Base-by-base conservation (phyloP, 2,113 vertebrate species). In the Apodemus speciosus region DNA sequence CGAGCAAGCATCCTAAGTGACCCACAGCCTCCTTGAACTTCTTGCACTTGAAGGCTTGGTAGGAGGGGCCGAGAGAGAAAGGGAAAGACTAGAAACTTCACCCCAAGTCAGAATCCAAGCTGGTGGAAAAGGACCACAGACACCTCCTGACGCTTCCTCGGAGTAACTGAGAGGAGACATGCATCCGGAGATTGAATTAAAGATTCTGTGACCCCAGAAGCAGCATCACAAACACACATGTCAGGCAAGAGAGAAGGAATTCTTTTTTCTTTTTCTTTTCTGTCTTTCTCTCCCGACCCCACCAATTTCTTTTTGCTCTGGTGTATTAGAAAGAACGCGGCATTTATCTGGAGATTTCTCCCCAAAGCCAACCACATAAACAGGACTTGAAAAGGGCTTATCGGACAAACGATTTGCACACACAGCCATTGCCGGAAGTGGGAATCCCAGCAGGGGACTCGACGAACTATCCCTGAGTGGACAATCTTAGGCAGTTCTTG, bases 261-360 rank as follows among this genome's bases (percentile, higher is more conserved):
- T 99, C 99, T 99, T 99, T 99, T 99, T 97, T 98, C 97, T 99
- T 99, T 94, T 99, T 35, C 72, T 99, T 98, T 25, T 38, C 98
- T 40, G 27, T 81, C 13, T 60, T 38, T 58, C 21, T 25, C 13
- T 15, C 68, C 68, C 18, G 3, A n/a, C 35, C 66, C 66, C 66
- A 35, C 35, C 68, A 1, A 21, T 38, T 99, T 99, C 99, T 66
- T 69, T 99, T 99, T 98, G 98, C 99, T 99, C 99, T 98, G 98
- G 98, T 99, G 99, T 99, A 99, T 99, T 99, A 99, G 98, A 98
- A 98, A 99, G 98, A 99, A 99, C 98, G 98, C 98, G 97, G 98
- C 98, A 98, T 99, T 99, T 99, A 99, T 99, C 99, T 98, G 98
- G 98, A 99, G 98, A 98, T 98, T 98, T 97, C 97, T 97, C 97